phyloP scores from a whole-genome alignment of 2,797 vertebrate genomes.

The Eidolon dupreanum region DNA sequence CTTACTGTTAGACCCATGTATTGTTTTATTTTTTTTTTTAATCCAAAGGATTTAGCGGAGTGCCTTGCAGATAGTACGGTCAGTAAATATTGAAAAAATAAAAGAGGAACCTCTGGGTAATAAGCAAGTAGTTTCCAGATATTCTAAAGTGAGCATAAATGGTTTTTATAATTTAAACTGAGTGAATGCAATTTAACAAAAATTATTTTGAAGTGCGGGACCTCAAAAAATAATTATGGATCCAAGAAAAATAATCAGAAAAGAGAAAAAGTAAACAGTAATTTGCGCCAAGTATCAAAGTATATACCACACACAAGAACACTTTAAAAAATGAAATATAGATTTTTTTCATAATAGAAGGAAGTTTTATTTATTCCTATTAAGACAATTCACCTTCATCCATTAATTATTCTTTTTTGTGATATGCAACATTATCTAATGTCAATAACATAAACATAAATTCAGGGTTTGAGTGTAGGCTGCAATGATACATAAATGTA shows the following conservation, averaged over 20 bases:
- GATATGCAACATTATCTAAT: not conserved
- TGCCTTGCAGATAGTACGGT: not conserved
- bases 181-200: not conserved
- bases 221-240: not conserved
- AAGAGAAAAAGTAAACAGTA: not conserved
- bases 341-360: not conserved
- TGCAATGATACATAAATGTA: not conserved
- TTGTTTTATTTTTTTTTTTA: not conserved
- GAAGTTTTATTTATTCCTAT: not conserved
- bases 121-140: not conserved
- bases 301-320: not conserved
- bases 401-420: not conserved
- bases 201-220: not conserved
- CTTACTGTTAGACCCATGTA: not conserved
- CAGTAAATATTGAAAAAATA: not conserved
- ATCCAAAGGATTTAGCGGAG: not conserved
- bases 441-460: not conserved
- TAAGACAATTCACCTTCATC: not conserved
- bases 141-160: not conserved
- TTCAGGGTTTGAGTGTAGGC: not conserved
- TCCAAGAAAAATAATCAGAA: not conserved
- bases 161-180: not conserved
- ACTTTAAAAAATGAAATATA: not conserved
- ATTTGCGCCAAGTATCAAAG: not conserved
- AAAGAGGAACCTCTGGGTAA: not conserved